Evolutionary conservation across 2,888 invertebrate species (phyloP).

Genomic region (Lysandra bellargus): DNA sequence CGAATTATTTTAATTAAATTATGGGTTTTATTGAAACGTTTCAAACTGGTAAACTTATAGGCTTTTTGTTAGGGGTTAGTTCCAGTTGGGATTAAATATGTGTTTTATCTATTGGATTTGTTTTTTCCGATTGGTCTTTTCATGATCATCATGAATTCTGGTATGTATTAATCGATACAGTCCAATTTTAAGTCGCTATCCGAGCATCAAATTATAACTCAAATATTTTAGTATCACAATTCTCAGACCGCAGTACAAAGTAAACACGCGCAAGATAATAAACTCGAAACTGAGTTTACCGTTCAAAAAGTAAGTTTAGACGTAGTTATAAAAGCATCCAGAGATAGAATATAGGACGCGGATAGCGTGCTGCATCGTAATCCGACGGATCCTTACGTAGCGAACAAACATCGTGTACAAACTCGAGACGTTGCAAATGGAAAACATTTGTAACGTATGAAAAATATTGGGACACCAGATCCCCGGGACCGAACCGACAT

Average conservation of each 20-base stretch:
- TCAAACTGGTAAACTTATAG: constrained; percentile 14
- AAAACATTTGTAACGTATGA: constrained; percentile 32
- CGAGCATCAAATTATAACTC: not conserved
- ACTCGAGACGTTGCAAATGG: constrained; percentile 30
- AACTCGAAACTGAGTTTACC: constrained; percentile 17
- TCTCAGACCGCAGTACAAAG: not conserved
- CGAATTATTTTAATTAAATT: constrained; percentile 19
- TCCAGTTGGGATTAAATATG: not conserved
- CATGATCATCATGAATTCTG: not conserved
- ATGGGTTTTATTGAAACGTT: constrained; percentile 19
- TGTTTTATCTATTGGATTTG: not conserved
- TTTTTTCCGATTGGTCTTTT: not conserved
- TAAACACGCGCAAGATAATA: constrained; percentile 2
- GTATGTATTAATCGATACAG: not conserved
- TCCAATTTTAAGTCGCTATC: not conserved
- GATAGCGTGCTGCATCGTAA: constrained; percentile 25
- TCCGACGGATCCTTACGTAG: constrained; percentile 24
- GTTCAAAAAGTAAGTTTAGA: constrained; percentile 20
- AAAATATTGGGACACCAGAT: constrained; percentile 27
- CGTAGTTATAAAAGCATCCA: constrained; percentile 30
- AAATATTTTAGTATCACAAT: not conserved
- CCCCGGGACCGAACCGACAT: not conserved
- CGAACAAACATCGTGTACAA: constrained; percentile 28
- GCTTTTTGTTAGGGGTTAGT: not conserved
- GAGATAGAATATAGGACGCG: constrained; percentile 27